Evolutionary conservation across 2,888 invertebrate species (phyloP), one percentile per base, ranked within the genome.

Genomic region (Stenchaetothrips biformis): DNA sequence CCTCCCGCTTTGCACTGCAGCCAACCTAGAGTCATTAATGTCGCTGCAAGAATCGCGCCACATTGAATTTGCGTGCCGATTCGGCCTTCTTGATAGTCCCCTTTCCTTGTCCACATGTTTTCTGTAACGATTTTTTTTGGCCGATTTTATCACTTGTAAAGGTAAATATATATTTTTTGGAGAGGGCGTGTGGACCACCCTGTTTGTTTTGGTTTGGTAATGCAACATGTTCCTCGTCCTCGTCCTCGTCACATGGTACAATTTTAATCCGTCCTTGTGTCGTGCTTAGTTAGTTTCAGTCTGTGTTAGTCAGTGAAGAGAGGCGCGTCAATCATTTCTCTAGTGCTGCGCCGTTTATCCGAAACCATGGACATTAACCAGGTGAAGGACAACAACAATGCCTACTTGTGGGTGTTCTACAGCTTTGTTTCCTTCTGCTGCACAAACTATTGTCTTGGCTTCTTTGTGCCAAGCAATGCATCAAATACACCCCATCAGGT

Each of bases 371-470:
- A 74, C 67, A 25, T 25, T 0, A 74, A 25, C 11, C 67, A 74
- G 67, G 67, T 21, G 25, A 74, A 21, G 21, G 67, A 7, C 21
- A 74, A 7, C 25, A 74, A 74, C 67, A 74, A 74, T 74, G 67
- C 21, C 8, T 74, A 74, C 67, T 21, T 74, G 11, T 74, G 67
- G 67, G 67, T 25, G 67, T 74, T 21, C 11, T 74, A 25, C 11
- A 74, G 67, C 11, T 74, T 74, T 74, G 67, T 21, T 11, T 21
- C 67, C 4, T 74, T 74, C 25, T 21, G 21, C 67, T 11, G 11
- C 25, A 74, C 25, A 25, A 74, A 74, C 67, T 74, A 18, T 89
- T 88, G 16, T 80, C 82, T 74, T 25, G 67, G 67, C 25, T 9
- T 21, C 25, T 78, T 83, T 74, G 81, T 83, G 6, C 83, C 83